phyloP scores from a whole-genome alignment of 1,140 invertebrate genomes.

The Tyrophagus putrescentiae region DNA sequence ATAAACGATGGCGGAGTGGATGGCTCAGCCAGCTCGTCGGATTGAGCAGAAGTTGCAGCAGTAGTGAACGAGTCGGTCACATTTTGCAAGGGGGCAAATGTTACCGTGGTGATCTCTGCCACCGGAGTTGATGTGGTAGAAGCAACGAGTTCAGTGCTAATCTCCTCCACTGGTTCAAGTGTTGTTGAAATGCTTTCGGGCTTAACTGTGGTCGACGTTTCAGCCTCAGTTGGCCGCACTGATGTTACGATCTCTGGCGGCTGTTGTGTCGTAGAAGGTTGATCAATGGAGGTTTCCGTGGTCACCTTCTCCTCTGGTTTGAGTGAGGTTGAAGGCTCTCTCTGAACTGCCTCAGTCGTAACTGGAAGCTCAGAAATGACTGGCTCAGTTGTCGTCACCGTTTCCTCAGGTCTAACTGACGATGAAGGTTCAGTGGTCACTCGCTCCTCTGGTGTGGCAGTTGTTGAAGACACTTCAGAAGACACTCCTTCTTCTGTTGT shows the following conservation, averaged over 20 bases:
- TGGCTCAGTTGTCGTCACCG: too few species aligned
- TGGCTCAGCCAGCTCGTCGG: not conserved
- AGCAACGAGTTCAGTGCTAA: not conserved
- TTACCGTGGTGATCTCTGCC: constrained; percentile 23
- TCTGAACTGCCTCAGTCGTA: too few species aligned
- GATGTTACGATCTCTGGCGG: too few species aligned
- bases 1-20: not conserved
- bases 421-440: not conserved
- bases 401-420: not conserved
- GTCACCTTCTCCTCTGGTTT: too few species aligned
- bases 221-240: too few species aligned
- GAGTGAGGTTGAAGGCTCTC: not conserved
- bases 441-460: not conserved
- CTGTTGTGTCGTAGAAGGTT: too few species aligned
- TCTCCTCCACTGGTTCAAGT: too few species aligned
- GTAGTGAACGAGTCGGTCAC: too few species aligned
- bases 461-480: not conserved
- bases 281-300: too few species aligned
- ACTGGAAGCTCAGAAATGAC: too few species aligned
- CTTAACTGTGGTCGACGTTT: not conserved
- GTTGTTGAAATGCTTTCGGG: not conserved
- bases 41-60: not conserved
- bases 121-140: not conserved
- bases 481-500: not conserved
- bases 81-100: too few species aligned